phyloP scores from a whole-genome alignment of 2,797 vertebrate species.

The Sylvia borin region DNA sequence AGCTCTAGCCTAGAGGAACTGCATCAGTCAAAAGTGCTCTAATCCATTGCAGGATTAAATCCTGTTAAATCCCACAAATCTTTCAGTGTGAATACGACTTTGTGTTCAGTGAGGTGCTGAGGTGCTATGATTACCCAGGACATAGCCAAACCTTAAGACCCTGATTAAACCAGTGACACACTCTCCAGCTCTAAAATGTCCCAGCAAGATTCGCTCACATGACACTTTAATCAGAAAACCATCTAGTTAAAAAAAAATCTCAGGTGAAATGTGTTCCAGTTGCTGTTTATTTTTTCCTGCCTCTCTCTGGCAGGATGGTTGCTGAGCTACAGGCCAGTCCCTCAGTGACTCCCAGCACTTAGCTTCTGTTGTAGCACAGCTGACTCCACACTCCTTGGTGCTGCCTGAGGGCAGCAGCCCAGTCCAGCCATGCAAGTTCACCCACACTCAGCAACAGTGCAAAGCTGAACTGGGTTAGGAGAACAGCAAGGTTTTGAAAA shows the following conservation, averaged over 20 bases:
- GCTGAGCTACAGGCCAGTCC: not conserved
- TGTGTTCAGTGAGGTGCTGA: accelerated
- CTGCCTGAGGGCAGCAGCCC: not conserved
- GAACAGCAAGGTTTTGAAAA: not conserved
- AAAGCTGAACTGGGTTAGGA: not conserved
- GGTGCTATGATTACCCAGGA: not conserved
- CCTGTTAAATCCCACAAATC: not conserved
- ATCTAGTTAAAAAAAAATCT: not conserved
- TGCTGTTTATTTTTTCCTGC: not conserved
- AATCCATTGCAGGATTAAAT: not conserved
- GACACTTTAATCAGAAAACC: not conserved
- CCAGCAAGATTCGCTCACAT: not conserved
- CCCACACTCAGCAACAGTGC: not conserved
- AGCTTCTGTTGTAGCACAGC: not conserved
- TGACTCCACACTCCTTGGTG: not conserved
- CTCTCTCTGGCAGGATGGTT: not conserved
- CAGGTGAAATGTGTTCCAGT: not conserved
- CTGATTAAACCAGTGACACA: not conserved
- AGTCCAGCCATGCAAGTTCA: not conserved
- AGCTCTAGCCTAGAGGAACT: not conserved
- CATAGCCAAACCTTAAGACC: not conserved
- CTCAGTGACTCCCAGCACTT: not conserved
- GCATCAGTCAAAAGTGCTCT: not conserved
- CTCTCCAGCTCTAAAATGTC: not conserved
- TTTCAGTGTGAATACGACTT: not conserved